A percentile compares a stretch with the other conserved stretches of the same genome.
Conservation (phyloP, 2,113 vertebrate genomes). For the Xiphophorus couchianus region DNA sequence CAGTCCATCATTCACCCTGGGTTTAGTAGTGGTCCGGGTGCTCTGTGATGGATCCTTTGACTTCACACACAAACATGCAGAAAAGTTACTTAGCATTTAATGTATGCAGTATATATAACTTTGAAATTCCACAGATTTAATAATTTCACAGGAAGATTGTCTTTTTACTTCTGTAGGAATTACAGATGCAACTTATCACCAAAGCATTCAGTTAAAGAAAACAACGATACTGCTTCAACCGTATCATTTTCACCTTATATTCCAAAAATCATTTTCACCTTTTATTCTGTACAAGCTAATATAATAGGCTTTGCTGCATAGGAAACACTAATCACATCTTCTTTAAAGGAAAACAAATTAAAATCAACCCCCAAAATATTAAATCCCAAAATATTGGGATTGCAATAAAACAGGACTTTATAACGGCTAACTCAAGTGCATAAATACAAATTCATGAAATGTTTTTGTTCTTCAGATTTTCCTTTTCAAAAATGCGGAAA, state of each 20-base stretch:
- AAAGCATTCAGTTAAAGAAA: not conserved
- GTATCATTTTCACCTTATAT: not conserved
- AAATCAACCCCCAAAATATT: not conserved
- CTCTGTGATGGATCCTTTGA: conserved; percentile 83
- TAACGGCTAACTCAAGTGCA: no score
- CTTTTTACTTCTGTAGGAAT: no score
- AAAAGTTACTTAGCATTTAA: not conserved
- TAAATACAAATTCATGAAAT: no score
- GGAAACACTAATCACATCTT: not conserved
- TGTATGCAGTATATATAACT: not conserved
- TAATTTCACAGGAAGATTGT: no score
- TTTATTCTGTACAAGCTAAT: not conserved
- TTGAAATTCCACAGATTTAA: no score
- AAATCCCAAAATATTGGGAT: no score
- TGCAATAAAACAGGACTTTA: no score
- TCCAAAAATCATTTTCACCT: no score
- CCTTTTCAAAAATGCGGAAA: no score
- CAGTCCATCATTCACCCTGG: conserved; percentile 86
- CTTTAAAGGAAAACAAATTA: not conserved
- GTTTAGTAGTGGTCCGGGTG: conserved; percentile 79
- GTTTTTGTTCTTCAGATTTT: no score
- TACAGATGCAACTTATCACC: not conserved
- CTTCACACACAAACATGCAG: conserved; percentile 65
- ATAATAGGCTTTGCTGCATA: not conserved
- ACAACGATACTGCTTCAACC: not conserved